A percentile compares a stretch with the other conserved stretches of the same genome.
Conservation (phyloP, 2,113 vertebrate genomes). For the Poeciliopsis occidentalis region DNA sequence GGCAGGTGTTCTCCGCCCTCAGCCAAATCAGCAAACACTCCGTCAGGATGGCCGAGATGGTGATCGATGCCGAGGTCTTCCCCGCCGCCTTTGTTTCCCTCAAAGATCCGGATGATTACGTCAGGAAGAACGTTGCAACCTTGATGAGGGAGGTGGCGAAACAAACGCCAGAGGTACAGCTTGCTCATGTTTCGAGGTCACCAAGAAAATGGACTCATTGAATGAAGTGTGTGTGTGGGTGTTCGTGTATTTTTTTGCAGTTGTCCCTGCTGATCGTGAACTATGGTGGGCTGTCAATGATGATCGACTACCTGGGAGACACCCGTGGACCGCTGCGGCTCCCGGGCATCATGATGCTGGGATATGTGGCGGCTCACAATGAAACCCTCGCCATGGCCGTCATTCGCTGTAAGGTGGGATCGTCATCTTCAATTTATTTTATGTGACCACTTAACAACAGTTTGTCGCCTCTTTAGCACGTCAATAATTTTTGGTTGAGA, state of each 20-base stretch:
- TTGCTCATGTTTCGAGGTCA: not conserved
- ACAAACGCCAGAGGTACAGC: conserved; percentile 88
- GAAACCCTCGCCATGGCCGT: conserved; percentile 93
- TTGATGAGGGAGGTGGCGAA: conserved; percentile 95
- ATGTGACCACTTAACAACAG: not conserved
- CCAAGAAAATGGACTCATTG: not conserved
- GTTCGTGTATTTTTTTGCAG: conserved; percentile 66
- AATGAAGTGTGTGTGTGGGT: conserved; percentile 12
- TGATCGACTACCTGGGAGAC: conserved; percentile 86
- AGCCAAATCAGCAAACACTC: conserved; percentile 95
- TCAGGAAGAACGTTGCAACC: conserved; percentile 90
- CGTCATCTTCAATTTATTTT: not conserved
- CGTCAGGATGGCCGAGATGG: conserved; percentile 90
- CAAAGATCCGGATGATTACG: conserved; percentile 88
- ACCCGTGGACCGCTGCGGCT: conserved; percentile 85
- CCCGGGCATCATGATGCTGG: conserved; percentile 95
- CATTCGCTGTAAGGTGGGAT: conserved; percentile 89
- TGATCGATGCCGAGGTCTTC: conserved; percentile 93
- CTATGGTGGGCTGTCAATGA: conserved; percentile 83
- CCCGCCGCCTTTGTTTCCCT: conserved; percentile 88
- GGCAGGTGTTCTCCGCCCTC: conserved; percentile 92
- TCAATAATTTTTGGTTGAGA: too few relatives aligned
- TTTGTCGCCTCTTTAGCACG: too few relatives aligned
- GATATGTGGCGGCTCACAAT: conserved; percentile 89
- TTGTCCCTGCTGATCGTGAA: conserved; percentile 89